Evolutionary conservation across 2,797 vertebrate genomes (phyloP), one percentile per base, ranked within the genome.

Genomic region (Helicolenus hilgendorfi): DNA sequence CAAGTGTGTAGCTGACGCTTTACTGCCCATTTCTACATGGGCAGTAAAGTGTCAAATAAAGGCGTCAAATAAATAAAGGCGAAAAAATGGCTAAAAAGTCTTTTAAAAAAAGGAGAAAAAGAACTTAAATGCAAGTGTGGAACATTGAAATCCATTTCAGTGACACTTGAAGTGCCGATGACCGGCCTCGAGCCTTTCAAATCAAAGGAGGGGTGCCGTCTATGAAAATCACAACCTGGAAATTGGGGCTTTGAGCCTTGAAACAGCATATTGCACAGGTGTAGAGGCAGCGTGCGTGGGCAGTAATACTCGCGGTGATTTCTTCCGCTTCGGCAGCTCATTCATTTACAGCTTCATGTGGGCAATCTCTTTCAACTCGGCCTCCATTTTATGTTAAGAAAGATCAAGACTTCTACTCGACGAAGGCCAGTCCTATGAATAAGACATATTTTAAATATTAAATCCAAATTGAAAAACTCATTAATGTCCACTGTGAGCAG

Each of bases 221-320:
- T 77, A 36, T 86, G 77, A 78, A 86, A 88, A 86, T 88, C 77
- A 69, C 85, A 79, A 71, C 80, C 81, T 86, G 87, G 79, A 87
- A 91, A 83, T 60, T 10, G 62, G 56, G 56, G 38, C 83, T 86
- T 81, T 76, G 68, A 87, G 68, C 64, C 73, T 79, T 83, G 75
- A 81, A 89, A 72, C n/a, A 0, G 69, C 26, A 13, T 33, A 55
- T 29, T 41, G 62, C 72, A 9, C 79, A 81, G 64, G 67, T 81
- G 89, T 53, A 7, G 55, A 26, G 64, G 20, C 74, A 18, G 35
- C 0, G 27, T 36, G 53, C 10, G 38, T 56, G 79, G 49, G 79
- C 78, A 7, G 75, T 62, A 20, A 18, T 56, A 49, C 56, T 22
- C 3, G 1, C 22, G 60, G 76, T 77, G 31, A 45, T 86, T 77